Evolutionary conservation across 2,797 vertebrate genomes (phyloP).

Genomic region (Pitangus sulphuratus): DNA sequence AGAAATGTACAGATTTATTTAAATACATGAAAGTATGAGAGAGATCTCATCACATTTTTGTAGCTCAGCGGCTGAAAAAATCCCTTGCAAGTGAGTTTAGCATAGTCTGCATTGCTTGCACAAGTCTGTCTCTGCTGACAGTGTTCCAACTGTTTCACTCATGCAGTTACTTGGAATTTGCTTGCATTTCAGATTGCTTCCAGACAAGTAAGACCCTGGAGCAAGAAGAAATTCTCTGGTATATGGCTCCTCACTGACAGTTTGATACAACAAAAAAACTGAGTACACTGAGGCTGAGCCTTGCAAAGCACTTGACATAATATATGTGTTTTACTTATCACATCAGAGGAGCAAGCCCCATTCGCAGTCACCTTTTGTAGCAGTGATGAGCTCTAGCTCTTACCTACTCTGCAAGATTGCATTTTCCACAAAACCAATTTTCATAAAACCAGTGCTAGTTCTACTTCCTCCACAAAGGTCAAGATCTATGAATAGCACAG

Average conservation of each 20-base stretch:
- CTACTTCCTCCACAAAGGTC: background rate
- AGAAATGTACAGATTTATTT: background rate
- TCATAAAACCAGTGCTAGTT: background rate
- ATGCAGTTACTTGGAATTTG: background rate
- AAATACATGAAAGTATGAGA: background rate
- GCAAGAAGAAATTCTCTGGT: background rate
- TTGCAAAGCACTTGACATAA: background rate
- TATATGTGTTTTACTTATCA: background rate
- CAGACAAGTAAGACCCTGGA: background rate
- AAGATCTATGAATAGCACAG: background rate
- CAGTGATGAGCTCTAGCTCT: background rate
- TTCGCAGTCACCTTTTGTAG: background rate
- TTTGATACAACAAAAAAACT: background rate
- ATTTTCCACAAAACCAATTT: background rate
- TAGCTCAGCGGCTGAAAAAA: background rate
- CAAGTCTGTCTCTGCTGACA: background rate
- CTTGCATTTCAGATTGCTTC: slow-evolving; percentile 4
- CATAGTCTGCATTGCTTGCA: background rate
- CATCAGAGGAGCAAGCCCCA: background rate
- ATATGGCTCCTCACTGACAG: background rate
- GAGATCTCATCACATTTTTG: background rate
- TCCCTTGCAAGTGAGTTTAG: background rate
- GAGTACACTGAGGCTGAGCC: background rate
- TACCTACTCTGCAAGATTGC: background rate
- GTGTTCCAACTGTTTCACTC: background rate